Conservation (phyloP, 1,140 invertebrate species). For the Hydropsyche tenuis region DNA sequence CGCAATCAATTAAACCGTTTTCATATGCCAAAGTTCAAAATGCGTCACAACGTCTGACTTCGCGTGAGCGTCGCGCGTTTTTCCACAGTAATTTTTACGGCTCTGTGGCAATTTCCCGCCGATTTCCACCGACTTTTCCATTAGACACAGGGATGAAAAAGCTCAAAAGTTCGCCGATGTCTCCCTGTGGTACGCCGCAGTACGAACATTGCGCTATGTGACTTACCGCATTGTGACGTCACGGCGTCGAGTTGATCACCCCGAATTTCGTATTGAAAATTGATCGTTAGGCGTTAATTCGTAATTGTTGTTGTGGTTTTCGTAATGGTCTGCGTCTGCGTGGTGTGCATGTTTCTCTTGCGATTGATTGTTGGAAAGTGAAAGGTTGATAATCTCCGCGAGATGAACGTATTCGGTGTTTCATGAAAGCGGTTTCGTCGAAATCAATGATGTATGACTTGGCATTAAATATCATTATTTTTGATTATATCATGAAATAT, state of each 20-base stretch:
- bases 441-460: no score
- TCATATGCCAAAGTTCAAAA: no score
- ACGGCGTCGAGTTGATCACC: not conserved
- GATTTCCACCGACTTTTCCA: conserved; percentile 10
- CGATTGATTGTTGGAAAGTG: conserved; percentile 2
- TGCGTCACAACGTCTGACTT: no score
- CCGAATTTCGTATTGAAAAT: not conserved
- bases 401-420: not conserved
- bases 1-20: no score
- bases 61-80: no score
- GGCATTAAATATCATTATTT: no score
- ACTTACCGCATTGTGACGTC: conserved; percentile 34
- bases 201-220: conserved; percentile 15
- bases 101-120: not conserved
- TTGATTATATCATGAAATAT: no score
- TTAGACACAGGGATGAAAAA: not conserved
- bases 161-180: conserved; percentile 23
- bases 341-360: no score
- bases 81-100: not conserved
- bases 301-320: no score
- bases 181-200: conserved; percentile 17
- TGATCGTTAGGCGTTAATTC: no score
- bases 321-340: no score
- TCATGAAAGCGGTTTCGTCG: not conserved
- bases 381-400: not conserved